phyloP scores from a whole-genome alignment of 37 sponge, comb jelly and placozoan genomes.

The Ephydatia muelleri region DNA sequence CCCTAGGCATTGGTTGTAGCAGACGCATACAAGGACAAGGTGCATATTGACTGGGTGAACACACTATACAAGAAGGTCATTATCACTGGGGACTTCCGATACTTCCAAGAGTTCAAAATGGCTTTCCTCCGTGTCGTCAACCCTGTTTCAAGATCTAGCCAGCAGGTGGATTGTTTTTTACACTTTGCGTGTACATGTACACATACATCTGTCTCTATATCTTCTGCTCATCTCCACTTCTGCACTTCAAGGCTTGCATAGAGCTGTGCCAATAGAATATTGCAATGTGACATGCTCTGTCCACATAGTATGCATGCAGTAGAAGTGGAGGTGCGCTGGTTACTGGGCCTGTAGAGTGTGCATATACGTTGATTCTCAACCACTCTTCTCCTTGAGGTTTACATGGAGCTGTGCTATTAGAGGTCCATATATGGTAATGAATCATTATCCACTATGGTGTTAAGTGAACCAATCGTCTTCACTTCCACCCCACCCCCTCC shows the following conservation, averaged over 20 bases:
- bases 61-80: conserved; percentile 67
- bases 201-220: neutral
- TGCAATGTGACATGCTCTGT: no score
- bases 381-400: no score
- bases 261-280: neutral
- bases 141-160: conserved; percentile 60
- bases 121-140: conserved; percentile 48
- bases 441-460: no score
- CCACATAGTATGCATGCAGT: no score
- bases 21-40: conserved; percentile 64
- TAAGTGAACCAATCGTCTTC: no score
- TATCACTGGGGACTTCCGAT: conserved; percentile 58
- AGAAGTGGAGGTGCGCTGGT: no score
- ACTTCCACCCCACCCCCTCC: no score
- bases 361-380: no score
- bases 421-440: no score
- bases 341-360: no score
- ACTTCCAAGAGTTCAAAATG: conserved; percentile 61
- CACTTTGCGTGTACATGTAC: neutral
- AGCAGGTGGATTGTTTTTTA: conserved; percentile 40
- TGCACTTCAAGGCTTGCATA: neutral
- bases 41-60: conserved; percentile 67
- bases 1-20: conserved; percentile 72
- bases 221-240: neutral
- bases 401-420: no score